A percentile compares a stretch with the other conserved stretches of the same genome.
These are phyloP conservation scores for Perdita meconis DNA, from an alignment of 2,888 invertebrate genomes.

Conservation along the genomic window DNA sequence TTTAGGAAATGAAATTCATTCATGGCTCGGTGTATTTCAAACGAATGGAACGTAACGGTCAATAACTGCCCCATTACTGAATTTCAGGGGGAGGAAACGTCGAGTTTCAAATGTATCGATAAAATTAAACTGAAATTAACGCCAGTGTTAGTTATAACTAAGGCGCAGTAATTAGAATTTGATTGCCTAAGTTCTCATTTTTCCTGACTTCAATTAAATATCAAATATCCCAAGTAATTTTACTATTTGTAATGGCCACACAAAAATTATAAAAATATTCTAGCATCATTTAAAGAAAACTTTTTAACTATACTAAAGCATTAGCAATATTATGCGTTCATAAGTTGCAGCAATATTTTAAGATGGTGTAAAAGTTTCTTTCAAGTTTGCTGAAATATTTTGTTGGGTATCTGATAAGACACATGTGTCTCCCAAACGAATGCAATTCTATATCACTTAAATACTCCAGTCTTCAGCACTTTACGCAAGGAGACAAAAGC, in stretches of 20 bases:
- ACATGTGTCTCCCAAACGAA: too few relatives aligned
- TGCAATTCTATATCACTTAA: too few relatives aligned
- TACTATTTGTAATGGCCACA: not conserved
- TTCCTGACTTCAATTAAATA: not conserved
- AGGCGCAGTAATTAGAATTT: not conserved
- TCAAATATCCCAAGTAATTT: not conserved
- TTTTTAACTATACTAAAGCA: too few relatives aligned
- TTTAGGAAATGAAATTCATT: not conserved
- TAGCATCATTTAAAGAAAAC: too few relatives aligned
- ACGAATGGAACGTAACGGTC: not conserved
- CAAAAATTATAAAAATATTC: too few relatives aligned
- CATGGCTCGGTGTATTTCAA: not conserved
- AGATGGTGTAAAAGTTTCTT: too few relatives aligned
- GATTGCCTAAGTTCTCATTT: not conserved
- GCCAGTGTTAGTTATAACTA: not conserved
- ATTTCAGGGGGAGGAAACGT: not conserved
- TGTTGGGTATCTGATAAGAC: too few relatives aligned
- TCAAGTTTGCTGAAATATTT: too few relatives aligned
- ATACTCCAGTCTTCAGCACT: too few relatives aligned
- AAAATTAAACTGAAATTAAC: slow-evolving; percentile 13
- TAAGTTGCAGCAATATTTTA: too few relatives aligned
- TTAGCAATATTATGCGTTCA: too few relatives aligned
- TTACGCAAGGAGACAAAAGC: too few relatives aligned
- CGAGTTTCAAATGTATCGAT: not conserved
- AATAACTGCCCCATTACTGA: slow-evolving; percentile 1